Percentiles rank a stretch among this genome's conserved stretches.
Evolutionary conservation across 2,888 invertebrate genomes (phyloP).

Genomic region (Rhamphomyia laevipes): DNA sequence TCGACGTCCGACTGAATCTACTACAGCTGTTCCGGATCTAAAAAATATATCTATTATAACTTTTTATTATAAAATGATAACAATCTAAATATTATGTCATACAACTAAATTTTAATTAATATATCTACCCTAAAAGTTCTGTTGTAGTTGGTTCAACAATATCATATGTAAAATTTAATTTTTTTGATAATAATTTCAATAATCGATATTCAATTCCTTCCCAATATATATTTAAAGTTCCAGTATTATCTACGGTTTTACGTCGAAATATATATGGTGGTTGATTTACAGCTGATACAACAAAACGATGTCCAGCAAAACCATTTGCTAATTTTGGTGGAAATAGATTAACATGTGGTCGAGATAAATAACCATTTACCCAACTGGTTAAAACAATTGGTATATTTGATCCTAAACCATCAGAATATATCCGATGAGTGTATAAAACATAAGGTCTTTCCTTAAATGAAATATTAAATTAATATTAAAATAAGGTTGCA

Average conservation of each 20-base stretch:
- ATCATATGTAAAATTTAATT: conserved; percentile 62
- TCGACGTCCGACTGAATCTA: conserved; percentile 42
- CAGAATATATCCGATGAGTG: conserved; percentile 59
- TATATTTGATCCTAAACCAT: conserved; percentile 58
- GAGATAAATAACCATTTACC: conserved; percentile 50
- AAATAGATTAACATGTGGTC: conserved; percentile 51
- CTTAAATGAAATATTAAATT: conserved; percentile 27
- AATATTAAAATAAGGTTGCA: not conserved
- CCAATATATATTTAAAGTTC: conserved; percentile 33
- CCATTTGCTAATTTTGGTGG: conserved; percentile 55
- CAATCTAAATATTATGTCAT: not conserved
- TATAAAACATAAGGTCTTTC: conserved; percentile 61
- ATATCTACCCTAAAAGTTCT: conserved; percentile 38
- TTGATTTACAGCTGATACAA: conserved; percentile 55
- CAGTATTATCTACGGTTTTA: conserved; percentile 23
- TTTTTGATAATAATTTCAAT: conserved; percentile 46
- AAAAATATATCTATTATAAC: too few relatives aligned
- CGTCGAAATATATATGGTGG: conserved; percentile 59
- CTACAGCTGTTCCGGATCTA: conserved; percentile 51
- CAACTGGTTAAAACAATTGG: conserved; percentile 60
- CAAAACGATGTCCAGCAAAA: conserved; percentile 63
- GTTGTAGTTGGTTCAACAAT: conserved; percentile 47
- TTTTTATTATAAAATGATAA: not conserved
- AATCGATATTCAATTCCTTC: conserved; percentile 66
- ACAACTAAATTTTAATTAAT: conserved; percentile 1